phyloP scores from a whole-genome alignment of 2,888 invertebrate species.

The Blastobasis adustella region DNA sequence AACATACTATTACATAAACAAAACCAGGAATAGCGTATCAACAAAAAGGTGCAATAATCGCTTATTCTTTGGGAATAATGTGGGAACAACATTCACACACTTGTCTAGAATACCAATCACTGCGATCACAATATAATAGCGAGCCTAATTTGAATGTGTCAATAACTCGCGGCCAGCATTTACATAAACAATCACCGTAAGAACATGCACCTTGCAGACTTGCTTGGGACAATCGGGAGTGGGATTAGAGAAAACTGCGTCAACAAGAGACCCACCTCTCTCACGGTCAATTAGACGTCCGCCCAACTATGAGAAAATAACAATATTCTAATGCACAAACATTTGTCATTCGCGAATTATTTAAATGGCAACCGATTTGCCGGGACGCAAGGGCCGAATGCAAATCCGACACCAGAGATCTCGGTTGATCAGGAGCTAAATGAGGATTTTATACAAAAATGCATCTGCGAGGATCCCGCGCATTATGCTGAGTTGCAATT shows the following conservation, averaged over 20 bases:
- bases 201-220: slow-evolving; percentile 19
- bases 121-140: slow-evolving; percentile 3
- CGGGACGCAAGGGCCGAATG: slow-evolving; percentile 40
- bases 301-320: slow-evolving; percentile 39
- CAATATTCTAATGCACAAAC: slow-evolving; percentile 43
- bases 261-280: slow-evolving; percentile 27
- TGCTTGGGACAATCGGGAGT: too few species aligned
- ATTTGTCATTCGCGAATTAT: slow-evolving; percentile 63
- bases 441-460: slow-evolving; percentile 65
- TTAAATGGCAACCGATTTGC: slow-evolving; percentile 48
- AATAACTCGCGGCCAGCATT: slow-evolving; percentile 29
- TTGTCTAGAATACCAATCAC: slow-evolving; percentile 22
- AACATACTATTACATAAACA: too few species aligned
- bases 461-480: slow-evolving; percentile 38
- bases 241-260: slow-evolving; percentile 17
- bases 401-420: slow-evolving; percentile 53
- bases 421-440: slow-evolving; percentile 55
- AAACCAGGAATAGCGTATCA: too few species aligned
- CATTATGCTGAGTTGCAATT: slow-evolving; percentile 24
- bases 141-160: slow-evolving; percentile 43
- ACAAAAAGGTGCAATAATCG: not conserved
- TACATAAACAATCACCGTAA: slow-evolving; percentile 26
- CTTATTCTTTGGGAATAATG: slow-evolving; percentile 40
- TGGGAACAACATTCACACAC: slow-evolving; percentile 46
- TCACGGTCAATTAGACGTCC: slow-evolving; percentile 58